Percentiles rank a stretch among this genome's conserved stretches.
Conservation (phyloP, 2,888 invertebrate species). For the Watsonalla binaria region DNA sequence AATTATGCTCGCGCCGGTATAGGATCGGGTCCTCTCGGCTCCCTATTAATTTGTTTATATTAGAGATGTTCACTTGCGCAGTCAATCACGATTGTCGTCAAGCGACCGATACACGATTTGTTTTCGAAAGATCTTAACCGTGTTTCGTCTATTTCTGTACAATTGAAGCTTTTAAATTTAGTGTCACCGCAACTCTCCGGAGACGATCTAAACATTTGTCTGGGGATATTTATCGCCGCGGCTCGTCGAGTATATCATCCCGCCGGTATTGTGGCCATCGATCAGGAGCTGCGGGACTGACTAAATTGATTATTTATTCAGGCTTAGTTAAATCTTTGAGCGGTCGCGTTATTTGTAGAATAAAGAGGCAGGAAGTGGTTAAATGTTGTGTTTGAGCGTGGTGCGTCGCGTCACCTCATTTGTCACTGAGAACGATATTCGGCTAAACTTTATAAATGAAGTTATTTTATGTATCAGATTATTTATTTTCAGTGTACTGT, state of each 20-base stretch:
- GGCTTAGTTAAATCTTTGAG: constrained; percentile 70
- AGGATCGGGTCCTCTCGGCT: constrained; percentile 44
- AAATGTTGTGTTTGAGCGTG: constrained; percentile 54
- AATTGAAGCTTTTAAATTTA: constrained; percentile 78
- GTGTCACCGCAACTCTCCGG: constrained; percentile 75
- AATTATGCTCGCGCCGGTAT: constrained; percentile 36
- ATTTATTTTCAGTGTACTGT: too few species aligned
- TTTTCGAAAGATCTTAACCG: constrained; percentile 77
- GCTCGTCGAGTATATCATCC: constrained; percentile 74
- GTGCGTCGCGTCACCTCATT: constrained; percentile 35
- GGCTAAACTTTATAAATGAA: constrained; percentile 6
- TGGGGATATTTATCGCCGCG: constrained; percentile 74
- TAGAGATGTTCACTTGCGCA: constrained; percentile 76
- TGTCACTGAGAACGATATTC: constrained; percentile 45
- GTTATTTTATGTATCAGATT: background rate
- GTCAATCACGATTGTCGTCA: constrained; percentile 76
- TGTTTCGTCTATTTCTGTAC: constrained; percentile 78
- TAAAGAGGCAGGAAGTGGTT: constrained; percentile 62
- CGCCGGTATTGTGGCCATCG: constrained; percentile 73
- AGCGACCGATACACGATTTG: constrained; percentile 75
- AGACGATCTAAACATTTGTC: constrained; percentile 76
- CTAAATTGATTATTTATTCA: constrained; percentile 76
- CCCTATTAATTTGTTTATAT: constrained; percentile 79
- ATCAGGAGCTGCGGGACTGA: constrained; percentile 67
- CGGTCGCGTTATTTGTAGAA: constrained; percentile 67